Evolutionary conservation across 2,797 vertebrate species (phyloP), one percentile per base, ranked within the genome.

Genomic region (Coregonus sp.): DNA sequence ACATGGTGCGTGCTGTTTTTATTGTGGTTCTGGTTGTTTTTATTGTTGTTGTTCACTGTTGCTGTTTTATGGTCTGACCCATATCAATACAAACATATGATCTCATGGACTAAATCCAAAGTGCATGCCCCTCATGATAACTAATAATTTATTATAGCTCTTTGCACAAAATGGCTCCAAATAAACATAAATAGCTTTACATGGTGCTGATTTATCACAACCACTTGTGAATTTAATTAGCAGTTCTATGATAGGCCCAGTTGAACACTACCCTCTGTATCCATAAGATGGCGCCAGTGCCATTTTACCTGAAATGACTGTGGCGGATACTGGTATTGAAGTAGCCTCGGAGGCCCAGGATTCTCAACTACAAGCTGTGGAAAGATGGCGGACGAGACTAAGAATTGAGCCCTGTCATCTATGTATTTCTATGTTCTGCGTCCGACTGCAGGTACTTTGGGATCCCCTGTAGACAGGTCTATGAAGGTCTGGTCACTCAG

Each of bases 401-500:
- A 15, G 66, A 5, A 35, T 33, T 16, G 14, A 37, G 66, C 15
- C 29, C 5, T 18, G 33, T 68, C 14, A 14, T 12, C 16, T 25
- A 16, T 52, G 56, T 74, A 33, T 73, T 25, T 73, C 5, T 73
- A 52, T 73, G 71, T 73, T 59, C 56, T 59, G 3, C 18, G n/a
- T 63, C 59, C 59, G 11, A 29, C 59, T 63, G 20, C 85, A 95
- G 94, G 94, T 94, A 93, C 82, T 92, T 95, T 81, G 91, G 90
- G 4, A 78, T 93, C 18, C 79, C 93, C 1, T 95, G 94, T 80
- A 77, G 80, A 35, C 79, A 18, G 5, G 93, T 94, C 18, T 92
- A 86, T 79, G 78, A 90, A 59, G 82, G 86, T 0, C 82, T 95
- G 69, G 92, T 94, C 37, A 86, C 83, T 54, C 94, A 95, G 84